Percentiles rank a stretch among this genome's conserved stretches.
Evolutionary conservation across 2,888 invertebrate genomes (phyloP).

Genomic region (Panzeria rudis): DNA sequence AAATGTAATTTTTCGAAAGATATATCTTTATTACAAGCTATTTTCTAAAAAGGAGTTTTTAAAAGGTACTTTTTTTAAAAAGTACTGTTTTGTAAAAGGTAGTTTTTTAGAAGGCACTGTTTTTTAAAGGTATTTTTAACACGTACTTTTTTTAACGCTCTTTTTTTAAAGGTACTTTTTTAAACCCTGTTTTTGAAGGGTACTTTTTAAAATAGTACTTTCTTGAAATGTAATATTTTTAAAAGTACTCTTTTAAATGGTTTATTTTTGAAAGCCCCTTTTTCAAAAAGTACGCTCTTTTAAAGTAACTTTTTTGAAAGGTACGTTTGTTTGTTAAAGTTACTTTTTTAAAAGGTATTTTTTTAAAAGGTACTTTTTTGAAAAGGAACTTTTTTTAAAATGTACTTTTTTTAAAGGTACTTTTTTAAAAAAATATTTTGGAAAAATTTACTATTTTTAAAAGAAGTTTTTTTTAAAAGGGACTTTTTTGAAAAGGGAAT

Average conservation of each 20-base stretch:
- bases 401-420: not conserved
- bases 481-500: not conserved
- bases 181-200: not conserved
- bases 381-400: no score
- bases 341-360: no score
- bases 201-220: not conserved
- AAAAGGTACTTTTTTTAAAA: not conserved
- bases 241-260: not conserved
- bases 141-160: not conserved
- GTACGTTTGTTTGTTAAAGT: no score
- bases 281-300: no score
- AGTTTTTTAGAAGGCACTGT: not conserved
- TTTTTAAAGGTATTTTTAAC: not conserved
- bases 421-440: not conserved
- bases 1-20: not conserved
- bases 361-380: no score
- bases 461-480: not conserved
- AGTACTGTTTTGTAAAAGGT: not conserved
- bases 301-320: no score
- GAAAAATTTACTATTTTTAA: not conserved
- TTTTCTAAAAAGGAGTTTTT: not conserved
- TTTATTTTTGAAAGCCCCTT: not conserved
- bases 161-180: not conserved
- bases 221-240: not conserved
- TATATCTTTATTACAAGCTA: not conserved